Percentiles rank a stretch among this genome's conserved stretches.
phyloP scores from a whole-genome alignment of 2,888 invertebrate genomes.

The Cosmorhoe ocellata region DNA sequence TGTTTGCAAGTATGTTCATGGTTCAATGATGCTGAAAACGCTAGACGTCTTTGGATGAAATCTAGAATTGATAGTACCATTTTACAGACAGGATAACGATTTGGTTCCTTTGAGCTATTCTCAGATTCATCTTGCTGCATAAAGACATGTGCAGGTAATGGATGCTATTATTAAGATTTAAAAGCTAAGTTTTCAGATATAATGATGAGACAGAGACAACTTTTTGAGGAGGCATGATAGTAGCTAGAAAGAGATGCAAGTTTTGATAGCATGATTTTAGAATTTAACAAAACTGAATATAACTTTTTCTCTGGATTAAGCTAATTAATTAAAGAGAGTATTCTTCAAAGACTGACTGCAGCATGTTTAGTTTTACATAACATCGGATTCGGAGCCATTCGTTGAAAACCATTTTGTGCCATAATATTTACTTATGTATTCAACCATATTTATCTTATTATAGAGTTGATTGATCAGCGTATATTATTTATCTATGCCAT shows the following conservation, averaged over 20 bases:
- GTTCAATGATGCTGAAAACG: too few species aligned
- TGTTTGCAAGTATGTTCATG: too few species aligned
- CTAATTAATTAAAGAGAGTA: too few species aligned
- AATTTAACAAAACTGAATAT: constrained; percentile 27
- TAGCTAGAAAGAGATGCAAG: constrained; percentile 42
- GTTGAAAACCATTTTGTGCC: constrained; percentile 26
- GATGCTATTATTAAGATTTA: background rate
- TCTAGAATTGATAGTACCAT: too few species aligned
- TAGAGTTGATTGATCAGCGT: constrained; percentile 31
- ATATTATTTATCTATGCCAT: constrained; percentile 37
- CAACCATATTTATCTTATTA: constrained; percentile 29
- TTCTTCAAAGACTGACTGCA: constrained; percentile 62
- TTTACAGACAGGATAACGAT: background rate
- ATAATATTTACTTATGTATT: constrained; percentile 18
- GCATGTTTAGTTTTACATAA: constrained; percentile 56
- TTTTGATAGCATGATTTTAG: constrained; percentile 48
- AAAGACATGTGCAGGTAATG: constrained; percentile 5
- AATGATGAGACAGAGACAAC: background rate
- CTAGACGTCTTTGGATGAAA: too few species aligned
- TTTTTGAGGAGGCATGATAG: constrained; percentile 40
- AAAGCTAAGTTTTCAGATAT: background rate
- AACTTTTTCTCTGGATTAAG: too few species aligned
- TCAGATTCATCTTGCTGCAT: constrained; percentile 8
- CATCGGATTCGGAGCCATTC: constrained; percentile 40
- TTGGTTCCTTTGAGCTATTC: constrained; percentile 4